A percentile compares a stretch with the other conserved stretches of the same genome.
These are phyloP conservation scores for Phoenicopterus ruber DNA, from an alignment of 2,113 vertebrate species.

Conservation along the genomic window DNA sequence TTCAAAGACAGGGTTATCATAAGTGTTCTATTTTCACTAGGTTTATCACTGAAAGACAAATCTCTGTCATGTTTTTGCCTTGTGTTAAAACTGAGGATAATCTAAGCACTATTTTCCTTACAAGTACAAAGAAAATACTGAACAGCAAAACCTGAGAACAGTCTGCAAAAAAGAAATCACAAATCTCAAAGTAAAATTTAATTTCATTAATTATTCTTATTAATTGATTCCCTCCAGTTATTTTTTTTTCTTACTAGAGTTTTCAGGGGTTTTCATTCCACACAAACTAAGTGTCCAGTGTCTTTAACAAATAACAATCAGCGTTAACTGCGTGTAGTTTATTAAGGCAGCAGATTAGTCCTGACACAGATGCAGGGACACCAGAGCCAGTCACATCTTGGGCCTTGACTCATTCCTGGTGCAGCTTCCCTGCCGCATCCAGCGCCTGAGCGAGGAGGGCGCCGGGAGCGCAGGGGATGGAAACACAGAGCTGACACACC, in stretches of 20 bases:
- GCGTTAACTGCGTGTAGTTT: not conserved
- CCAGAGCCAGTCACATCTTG: not conserved
- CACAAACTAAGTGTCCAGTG: not conserved
- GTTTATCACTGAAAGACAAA: conserved; percentile 37
- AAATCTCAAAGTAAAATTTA: not conserved
- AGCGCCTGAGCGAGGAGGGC: accelerated
- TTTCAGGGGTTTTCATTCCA: not conserved
- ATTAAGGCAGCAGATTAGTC: not conserved
- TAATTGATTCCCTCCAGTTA: not conserved
- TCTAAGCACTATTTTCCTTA: not conserved
- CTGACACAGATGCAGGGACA: not conserved
- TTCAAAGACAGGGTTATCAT: not conserved
- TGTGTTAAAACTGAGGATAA: not conserved
- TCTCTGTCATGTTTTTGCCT: not conserved
- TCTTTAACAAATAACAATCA: not conserved
- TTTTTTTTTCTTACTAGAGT: not conserved
- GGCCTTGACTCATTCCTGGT: not conserved
- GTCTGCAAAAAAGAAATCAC: not conserved
- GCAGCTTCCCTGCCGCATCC: not conserved
- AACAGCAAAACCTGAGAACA: not conserved
- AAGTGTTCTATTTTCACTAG: not conserved
- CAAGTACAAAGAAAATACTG: not conserved
- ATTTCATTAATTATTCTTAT: not conserved
- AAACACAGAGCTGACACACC: not conserved
- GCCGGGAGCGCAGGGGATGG: not conserved